These are phyloP conservation scores for Nyctibius grandis DNA, from an alignment of 2,797 vertebrate species.

Conservation along the genomic window DNA sequence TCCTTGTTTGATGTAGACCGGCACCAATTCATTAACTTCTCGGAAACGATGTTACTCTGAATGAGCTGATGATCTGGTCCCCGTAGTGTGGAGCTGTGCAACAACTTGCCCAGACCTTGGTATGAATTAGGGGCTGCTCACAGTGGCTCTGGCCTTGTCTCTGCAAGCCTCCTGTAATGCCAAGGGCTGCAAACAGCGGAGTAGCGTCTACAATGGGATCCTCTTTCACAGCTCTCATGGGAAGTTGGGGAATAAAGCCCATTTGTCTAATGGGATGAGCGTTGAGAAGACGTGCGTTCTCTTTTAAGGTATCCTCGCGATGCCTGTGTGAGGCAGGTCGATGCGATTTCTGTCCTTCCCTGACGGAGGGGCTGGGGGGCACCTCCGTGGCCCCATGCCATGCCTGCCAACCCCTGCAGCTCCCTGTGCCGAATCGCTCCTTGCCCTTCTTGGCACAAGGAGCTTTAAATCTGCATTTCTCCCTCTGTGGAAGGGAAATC, in stretches of 20 bases:
- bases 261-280: background rate
- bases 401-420: constrained; percentile 8
- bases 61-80: background rate
- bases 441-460: background rate
- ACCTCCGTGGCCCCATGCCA: background rate
- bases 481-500: background rate
- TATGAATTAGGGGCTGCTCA: background rate
- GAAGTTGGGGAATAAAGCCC: background rate
- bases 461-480: background rate
- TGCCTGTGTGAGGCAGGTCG: background rate
- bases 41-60: rapidly evolving
- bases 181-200: background rate
- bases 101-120: background rate
- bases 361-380: background rate
- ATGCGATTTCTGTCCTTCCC: background rate
- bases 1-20: background rate
- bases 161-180: rapidly evolving
- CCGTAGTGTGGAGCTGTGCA: background rate
- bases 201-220: rapidly evolving
- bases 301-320: background rate
- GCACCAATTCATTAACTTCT: background rate
- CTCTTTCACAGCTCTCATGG: background rate
- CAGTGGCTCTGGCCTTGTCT: background rate
- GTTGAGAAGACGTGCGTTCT: rapidly evolving
- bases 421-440: background rate